Percentiles rank a stretch among this genome's conserved stretches.
phyloP scores from a whole-genome alignment of 2,797 vertebrate genomes.

The Cyprinodon diabolis region DNA sequence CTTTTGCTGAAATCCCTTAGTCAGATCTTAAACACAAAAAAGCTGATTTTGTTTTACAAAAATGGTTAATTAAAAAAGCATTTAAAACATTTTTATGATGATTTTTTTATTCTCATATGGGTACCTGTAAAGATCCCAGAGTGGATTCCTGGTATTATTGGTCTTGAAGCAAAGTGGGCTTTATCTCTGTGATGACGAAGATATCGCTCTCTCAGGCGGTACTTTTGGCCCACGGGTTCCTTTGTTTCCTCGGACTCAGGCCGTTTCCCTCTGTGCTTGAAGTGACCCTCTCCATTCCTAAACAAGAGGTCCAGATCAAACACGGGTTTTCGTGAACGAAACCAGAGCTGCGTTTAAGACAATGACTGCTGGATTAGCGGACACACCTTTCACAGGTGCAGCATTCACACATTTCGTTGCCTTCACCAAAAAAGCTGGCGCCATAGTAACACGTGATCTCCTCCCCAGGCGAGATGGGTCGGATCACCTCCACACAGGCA shows the following conservation, averaged over 20 bases:
- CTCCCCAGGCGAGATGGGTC: slow-evolving; percentile 91
- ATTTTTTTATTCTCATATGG: neutral
- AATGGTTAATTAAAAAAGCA: neutral
- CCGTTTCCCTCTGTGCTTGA: slow-evolving; percentile 79
- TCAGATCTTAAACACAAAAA: no score
- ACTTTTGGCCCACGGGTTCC: slow-evolving; percentile 80
- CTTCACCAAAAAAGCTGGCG: slow-evolving; percentile 93
- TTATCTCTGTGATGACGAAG: slow-evolving; percentile 85
- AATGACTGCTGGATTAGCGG: neutral
- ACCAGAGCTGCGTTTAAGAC: neutral
- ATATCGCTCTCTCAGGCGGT: slow-evolving; percentile 88
- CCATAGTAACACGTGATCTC: slow-evolving; percentile 97
- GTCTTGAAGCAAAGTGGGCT: slow-evolving; percentile 64
- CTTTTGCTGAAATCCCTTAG: no score
- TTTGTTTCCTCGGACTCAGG: slow-evolving; percentile 72
- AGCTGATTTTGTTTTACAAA: no score
- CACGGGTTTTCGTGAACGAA: neutral
- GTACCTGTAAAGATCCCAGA: slow-evolving; percentile 75
- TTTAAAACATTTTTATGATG: no score
- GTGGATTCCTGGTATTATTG: slow-evolving; percentile 66
- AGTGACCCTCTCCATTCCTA: slow-evolving; percentile 91
- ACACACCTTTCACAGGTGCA: slow-evolving; percentile 92
- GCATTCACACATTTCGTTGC: slow-evolving; percentile 95
- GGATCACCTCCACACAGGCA: slow-evolving; percentile 91
- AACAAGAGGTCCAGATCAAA: neutral